Base-by-base conservation (phyloP, 2,113 vertebrate species). In the Notechis scutatus region DNA sequence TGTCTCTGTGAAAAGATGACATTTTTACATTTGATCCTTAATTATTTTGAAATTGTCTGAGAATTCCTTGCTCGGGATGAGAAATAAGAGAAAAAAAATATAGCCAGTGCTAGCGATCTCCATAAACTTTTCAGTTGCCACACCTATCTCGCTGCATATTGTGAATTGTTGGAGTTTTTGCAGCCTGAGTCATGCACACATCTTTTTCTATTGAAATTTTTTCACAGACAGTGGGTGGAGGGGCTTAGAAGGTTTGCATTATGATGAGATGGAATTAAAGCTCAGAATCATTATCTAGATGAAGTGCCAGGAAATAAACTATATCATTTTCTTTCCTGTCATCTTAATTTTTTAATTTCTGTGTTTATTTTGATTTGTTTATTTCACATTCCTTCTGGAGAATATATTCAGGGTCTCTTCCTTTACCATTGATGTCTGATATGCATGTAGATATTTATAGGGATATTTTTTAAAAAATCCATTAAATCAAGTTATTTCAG, bases 131-230 rank as follows among this genome's bases (percentile, higher is more conserved):
- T 96, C 94, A 94, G 94, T 50, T 89, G 34, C 74, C 50, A 81
- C 42, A 21, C 39, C 93, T 92, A 92, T 57, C 95, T 95, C 95
- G 96, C 96, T 96, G 96, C 93, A 88, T 55, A 74, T 94, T 96
- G 29, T 12, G 89, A 95, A 95, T 93, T 93, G 96, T 94, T 94
- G 91, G 34, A 92, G 92, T 96, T 95, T 95, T 91, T 93, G 92
- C 85, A 96, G 94, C 95, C 96, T 97, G 97, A 98, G 96, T 98
- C 97, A 97, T 96, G 95, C 96, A 96, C 97, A 96, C 97, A 97
- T 97, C 97, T 97, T 97, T 97, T 95, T 97, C 95, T 97, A 96
- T 95, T 97, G 96, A 97, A 97, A 97, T 98, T 97, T 97, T 93
- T 95, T 96, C 94, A 93, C 47, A 87, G 92, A 52, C 92, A 96